Base-by-base conservation (phyloP, 1,140 invertebrate species). In the Scylla paramamosain region DNA sequence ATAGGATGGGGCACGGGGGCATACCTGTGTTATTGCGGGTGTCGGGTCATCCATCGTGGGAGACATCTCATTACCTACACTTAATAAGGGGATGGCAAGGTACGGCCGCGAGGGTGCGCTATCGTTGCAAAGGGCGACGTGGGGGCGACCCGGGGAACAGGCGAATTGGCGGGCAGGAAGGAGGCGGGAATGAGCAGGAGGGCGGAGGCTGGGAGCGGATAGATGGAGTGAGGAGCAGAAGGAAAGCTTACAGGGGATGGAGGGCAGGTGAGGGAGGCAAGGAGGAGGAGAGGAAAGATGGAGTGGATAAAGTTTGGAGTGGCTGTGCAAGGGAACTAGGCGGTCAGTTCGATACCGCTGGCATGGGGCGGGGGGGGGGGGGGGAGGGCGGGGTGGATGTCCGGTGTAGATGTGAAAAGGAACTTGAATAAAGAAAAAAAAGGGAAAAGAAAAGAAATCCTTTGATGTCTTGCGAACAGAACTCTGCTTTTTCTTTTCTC, bases 51-150 rank as follows among this genome's bases (percentile, higher is more conserved):
- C 90, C 90, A 91, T 91, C 90, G 90, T 39, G 90, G 29, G 90
- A 91, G 52, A 91, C 90, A 91, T 91, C 90, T 91, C 90, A 91
- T 91, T 91, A 91, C 90, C 52, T 39, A 8, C 90, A 91, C 90
- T 91, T 91, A 91, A 91, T 91, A 91, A 91, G 25, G 67, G 90
- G 90, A 77, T 77, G 14, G 28, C 14, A 6, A 8, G 31, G 67
- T 31, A 46, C 25, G 29, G 39, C 52, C 90, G 90, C 90, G 16
- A 77, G 10, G 90, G 90, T 91, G 90, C 90, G 29, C 90, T 91
- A 91, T 91, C 90, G 52, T 91, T 91, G 52, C 90, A 77, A 91
- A 46, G 52, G n/a, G 25, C 4, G 25, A 20, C 29, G 8, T 12
- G 84, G 84, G 84, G 10, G 31, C 29, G 29, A 32, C 83, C n/a